A percentile compares a stretch with the other conserved stretches of the same genome.
Conservation (phyloP, 2,888 invertebrate genomes). For the Coelogynopora nodosa region DNA sequence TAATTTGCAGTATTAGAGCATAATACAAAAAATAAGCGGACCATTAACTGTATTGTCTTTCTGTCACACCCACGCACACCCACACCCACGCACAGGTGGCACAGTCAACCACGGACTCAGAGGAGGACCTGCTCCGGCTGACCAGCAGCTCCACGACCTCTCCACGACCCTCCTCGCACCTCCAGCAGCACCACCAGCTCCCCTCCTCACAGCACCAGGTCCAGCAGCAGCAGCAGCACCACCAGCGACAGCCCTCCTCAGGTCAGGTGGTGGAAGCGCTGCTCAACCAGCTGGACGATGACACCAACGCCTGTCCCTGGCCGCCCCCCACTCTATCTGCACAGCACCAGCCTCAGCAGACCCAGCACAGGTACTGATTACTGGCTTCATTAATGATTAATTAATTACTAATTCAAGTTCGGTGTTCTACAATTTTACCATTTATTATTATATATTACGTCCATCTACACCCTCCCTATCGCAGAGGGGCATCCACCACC, state of each 20-base stretch:
- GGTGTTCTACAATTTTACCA: too few species aligned
- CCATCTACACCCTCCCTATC: too few species aligned
- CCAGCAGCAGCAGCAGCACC: not conserved
- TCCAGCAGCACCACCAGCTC: not conserved
- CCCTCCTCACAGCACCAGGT: not conserved
- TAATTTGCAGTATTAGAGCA: too few species aligned
- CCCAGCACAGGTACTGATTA: too few species aligned
- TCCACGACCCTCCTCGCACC: not conserved
- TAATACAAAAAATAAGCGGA: too few species aligned
- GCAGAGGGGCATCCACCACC: too few species aligned
- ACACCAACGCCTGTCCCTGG: not conserved
- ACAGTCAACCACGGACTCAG: not conserved
- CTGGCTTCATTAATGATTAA: too few species aligned
- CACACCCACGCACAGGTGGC: too few species aligned
- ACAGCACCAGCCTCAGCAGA: not conserved
- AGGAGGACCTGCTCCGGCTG: not conserved
- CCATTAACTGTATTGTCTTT: too few species aligned
- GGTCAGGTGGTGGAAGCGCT: conserved; percentile 1
- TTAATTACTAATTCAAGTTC: too few species aligned
- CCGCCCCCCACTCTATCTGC: not conserved
- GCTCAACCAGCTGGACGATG: not conserved
- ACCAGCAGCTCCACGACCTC: not conserved
- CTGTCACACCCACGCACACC: too few species aligned
- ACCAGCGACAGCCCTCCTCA: not conserved
- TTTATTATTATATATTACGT: too few species aligned